These are phyloP conservation scores for Metopolophium dirhodum DNA, from an alignment of 1,140 invertebrate species.

Conservation along the genomic window DNA sequence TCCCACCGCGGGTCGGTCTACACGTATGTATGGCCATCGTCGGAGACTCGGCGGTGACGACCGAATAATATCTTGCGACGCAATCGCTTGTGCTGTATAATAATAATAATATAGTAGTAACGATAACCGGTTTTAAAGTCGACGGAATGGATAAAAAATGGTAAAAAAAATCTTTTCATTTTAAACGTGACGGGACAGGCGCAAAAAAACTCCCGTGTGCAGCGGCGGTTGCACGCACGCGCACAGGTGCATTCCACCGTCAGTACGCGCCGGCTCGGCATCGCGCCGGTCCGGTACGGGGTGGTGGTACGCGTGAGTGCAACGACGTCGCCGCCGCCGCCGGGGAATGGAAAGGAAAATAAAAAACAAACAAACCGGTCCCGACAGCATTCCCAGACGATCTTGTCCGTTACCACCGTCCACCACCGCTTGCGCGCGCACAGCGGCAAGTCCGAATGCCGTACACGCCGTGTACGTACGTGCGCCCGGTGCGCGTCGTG, in stretches of 20 bases:
- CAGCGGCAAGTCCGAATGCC: neutral
- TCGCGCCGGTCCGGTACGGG: neutral
- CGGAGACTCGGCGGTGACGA: neutral
- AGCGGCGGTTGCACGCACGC: neutral
- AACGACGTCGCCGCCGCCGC: neutral
- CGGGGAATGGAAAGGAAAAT: slow-evolving; percentile 30
- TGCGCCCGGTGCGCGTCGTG: too few species aligned
- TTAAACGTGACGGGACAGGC: neutral
- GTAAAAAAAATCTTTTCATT: neutral
- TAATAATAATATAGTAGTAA: too few species aligned
- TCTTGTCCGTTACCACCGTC: slow-evolving; percentile 51
- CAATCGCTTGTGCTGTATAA: too few species aligned
- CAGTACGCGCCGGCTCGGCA: too few species aligned
- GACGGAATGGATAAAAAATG: neutral
- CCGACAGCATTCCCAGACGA: slow-evolving; percentile 55
- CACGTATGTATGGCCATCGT: too few species aligned
- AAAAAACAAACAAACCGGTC: slow-evolving; percentile 48
- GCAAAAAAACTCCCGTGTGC: slow-evolving; percentile 15
- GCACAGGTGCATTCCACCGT: slow-evolving; percentile 41
- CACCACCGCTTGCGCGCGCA: slow-evolving; percentile 33
- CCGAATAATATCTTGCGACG: neutral
- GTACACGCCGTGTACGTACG: neutral
- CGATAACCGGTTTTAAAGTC: slow-evolving; percentile 1
- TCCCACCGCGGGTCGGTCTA: neutral
- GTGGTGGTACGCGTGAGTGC: neutral